A percentile compares a stretch with the other conserved stretches of the same genome.
phyloP scores from a whole-genome alignment of 2,888 invertebrate species.

The Pyrrhia umbra region DNA sequence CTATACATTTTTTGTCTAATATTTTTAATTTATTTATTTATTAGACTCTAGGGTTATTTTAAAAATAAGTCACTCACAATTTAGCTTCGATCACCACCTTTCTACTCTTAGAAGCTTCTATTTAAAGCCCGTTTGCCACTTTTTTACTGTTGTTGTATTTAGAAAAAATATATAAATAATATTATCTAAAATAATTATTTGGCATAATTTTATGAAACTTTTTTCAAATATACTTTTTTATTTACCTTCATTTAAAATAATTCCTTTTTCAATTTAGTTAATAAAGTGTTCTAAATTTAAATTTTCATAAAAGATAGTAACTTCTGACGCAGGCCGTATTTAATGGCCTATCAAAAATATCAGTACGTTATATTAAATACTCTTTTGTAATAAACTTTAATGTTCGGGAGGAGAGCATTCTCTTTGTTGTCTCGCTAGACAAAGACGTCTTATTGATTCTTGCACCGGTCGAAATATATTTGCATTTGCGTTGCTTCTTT shows the following conservation, averaged over 20 bases:
- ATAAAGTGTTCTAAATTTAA: neutral
- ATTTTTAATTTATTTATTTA: too few relatives aligned
- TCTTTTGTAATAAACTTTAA: constrained; percentile 22
- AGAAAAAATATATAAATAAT: too few relatives aligned
- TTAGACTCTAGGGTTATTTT: too few relatives aligned
- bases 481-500: constrained; percentile 29
- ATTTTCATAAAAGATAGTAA: neutral
- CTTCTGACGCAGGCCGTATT: neutral
- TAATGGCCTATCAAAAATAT: constrained; percentile 21
- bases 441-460: constrained; percentile 45
- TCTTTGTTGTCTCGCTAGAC: constrained; percentile 53
- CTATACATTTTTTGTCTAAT: too few relatives aligned
- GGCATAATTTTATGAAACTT: too few relatives aligned
- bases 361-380: constrained; percentile 12
- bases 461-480: constrained; percentile 40
- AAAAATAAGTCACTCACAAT: too few relatives aligned
- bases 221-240: neutral
- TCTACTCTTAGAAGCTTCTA: too few relatives aligned
- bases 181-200: too few relatives aligned
- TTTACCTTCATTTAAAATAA: neutral
- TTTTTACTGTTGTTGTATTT: too few relatives aligned
- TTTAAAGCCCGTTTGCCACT: too few relatives aligned
- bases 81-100: too few relatives aligned
- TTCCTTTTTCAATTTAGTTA: neutral
- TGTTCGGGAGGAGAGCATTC: constrained; percentile 1